Evolutionary conservation across 1,140 invertebrate species (phyloP), one percentile per base, ranked within the genome.

Genomic region (Odontomachus brunneus): DNA sequence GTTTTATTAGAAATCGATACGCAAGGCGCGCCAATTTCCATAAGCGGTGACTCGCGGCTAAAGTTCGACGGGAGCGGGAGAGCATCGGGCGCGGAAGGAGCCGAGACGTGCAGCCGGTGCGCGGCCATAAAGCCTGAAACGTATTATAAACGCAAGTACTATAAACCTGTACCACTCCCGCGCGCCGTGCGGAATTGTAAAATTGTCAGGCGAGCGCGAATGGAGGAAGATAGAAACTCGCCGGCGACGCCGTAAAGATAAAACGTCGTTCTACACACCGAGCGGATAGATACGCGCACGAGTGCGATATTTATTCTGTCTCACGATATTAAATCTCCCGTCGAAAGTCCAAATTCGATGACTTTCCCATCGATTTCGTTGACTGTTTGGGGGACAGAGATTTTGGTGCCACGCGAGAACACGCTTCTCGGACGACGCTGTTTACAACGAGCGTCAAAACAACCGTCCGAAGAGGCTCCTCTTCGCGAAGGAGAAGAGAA

Each of bases 141-240:
- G 85, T 91, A 89, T 89, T 89, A 91, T 90, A 91, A 91, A 91
- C 72, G 89, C 82, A 83, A 88, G 85, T 84, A 91, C 87, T 91
- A 90, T 91, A 91, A 91, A 91, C 86, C 69, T 90, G 88, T 86
- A 87, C 65, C 87, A 89, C 89, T 91, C 81, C 88, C 73, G 86
- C 84, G 85, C 71, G 81, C 49, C 69, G 60, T 24, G 63, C 85
- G 73, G 84, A 89, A 91, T 91, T 91, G 89, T 91, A 91, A 91
- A 91, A 90, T 91, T 90, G 90, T 91, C 86, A 66, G 65, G 55
- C 63, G 69, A 78, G 69, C 74, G 74, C 74, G 65, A 87, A 89
- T 90, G 80, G 72, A 87, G 51, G 62, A 78, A 76, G 72, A 82
- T 89, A 84, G 75, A 88, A 86, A 85, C 67, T 87, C 75, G 82